A percentile compares a stretch with the other conserved stretches of the same genome.
These are phyloP conservation scores for Lepisosteus oculatus DNA, from an alignment of 2,113 vertebrate species.

Conservation along the genomic window DNA sequence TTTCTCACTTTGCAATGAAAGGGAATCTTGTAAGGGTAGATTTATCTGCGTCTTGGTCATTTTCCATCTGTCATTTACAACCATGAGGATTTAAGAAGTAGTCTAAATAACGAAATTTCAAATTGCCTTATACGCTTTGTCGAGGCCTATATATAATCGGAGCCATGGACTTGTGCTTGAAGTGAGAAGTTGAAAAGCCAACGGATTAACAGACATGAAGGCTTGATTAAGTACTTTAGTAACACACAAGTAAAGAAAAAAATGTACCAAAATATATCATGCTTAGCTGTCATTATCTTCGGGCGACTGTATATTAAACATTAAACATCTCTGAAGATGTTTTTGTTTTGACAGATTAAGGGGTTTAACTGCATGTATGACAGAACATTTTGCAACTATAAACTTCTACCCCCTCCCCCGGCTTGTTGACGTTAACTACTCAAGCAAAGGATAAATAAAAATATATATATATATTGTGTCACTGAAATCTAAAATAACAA, in stretches of 20 bases:
- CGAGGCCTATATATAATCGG: slow-evolving; percentile 6
- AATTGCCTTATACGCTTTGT: slow-evolving; percentile 18
- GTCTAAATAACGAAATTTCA: slow-evolving; percentile 10
- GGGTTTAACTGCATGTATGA: too few species aligned
- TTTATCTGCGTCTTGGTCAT: slow-evolving; percentile 18
- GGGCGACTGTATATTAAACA: too few species aligned
- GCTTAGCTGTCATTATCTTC: too few species aligned
- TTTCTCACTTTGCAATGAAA: slow-evolving; percentile 30
- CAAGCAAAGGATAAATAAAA: too few species aligned
- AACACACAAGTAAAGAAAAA: neutral
- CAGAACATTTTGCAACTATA: too few species aligned
- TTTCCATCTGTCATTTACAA: slow-evolving; percentile 22
- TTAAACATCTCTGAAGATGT: too few species aligned
- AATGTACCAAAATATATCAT: neutral
- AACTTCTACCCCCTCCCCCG: too few species aligned
- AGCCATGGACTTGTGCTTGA: slow-evolving; percentile 8
- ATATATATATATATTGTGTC: too few species aligned
- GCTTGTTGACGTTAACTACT: too few species aligned
- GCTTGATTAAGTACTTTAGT: slow-evolving; percentile 6
- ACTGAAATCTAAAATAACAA: too few species aligned
- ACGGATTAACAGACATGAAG: slow-evolving; percentile 13
- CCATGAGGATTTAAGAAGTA: slow-evolving; percentile 12
- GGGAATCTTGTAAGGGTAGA: slow-evolving; percentile 28
- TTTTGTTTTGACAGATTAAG: too few species aligned
- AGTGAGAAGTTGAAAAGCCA: slow-evolving; percentile 16